Evolutionary conservation across 2,888 invertebrate species (phyloP).

Genomic region (Automeris io): DNA sequence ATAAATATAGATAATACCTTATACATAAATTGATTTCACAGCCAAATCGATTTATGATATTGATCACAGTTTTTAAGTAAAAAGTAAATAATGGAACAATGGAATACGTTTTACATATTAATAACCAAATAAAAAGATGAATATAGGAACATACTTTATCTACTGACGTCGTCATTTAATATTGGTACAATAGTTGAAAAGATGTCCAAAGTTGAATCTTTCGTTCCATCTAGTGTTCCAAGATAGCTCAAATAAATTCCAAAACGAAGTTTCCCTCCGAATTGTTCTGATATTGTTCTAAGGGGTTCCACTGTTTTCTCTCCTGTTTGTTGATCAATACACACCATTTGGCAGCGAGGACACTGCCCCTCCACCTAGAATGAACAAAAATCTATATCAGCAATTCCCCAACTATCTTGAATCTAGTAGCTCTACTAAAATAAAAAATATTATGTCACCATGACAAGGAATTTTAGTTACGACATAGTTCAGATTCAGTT

Average conservation of each 20-base stretch:
- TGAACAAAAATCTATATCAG: slow-evolving; percentile 2
- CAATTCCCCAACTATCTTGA: too few species aligned
- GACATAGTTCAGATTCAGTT: too few species aligned
- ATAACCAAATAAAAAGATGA: not conserved
- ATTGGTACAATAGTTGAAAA: slow-evolving; percentile 37
- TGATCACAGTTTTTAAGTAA: slow-evolving; percentile 1
- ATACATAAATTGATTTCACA: slow-evolving; percentile 2
- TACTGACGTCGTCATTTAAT: slow-evolving; percentile 44
- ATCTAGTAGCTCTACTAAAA: too few species aligned
- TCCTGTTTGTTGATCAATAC: slow-evolving; percentile 92
- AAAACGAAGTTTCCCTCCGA: slow-evolving; percentile 86
- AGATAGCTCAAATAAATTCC: slow-evolving; percentile 84
- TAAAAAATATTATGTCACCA: too few species aligned
- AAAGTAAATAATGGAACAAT: not conserved
- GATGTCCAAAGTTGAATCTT: slow-evolving; percentile 32
- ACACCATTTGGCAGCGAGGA: slow-evolving; percentile 96
- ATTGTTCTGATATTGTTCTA: slow-evolving; percentile 83
- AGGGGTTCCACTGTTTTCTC: slow-evolving; percentile 87
- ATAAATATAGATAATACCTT: not conserved
- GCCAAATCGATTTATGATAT: not conserved
- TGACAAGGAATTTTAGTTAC: too few species aligned
- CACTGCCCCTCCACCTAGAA: slow-evolving; percentile 87
- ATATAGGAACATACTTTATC: slow-evolving; percentile 28
- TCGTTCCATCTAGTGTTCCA: slow-evolving; percentile 44
- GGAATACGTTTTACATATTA: not conserved